These are phyloP conservation scores for Steinernema khuongi DNA, from an alignment of 1,140 invertebrate genomes.

Conservation along the genomic window DNA sequence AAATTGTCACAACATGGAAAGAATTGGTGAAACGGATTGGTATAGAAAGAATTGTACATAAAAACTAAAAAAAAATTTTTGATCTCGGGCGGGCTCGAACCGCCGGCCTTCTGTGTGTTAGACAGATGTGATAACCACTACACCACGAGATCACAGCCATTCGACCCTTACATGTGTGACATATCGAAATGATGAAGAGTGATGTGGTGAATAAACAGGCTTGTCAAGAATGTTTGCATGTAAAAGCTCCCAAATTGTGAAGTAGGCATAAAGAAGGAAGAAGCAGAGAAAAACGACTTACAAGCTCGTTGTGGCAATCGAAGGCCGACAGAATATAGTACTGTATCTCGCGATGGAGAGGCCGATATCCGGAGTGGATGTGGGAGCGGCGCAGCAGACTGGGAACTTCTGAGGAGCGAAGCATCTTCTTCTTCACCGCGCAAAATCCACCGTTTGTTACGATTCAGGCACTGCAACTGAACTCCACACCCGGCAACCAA, in stretches of 20 bases:
- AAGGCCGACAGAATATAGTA: background rate
- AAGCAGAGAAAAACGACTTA: background rate
- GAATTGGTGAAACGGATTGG: too few relatives aligned
- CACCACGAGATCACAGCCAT: too few relatives aligned
- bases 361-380: background rate
- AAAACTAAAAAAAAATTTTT: too few relatives aligned
- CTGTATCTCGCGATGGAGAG: background rate
- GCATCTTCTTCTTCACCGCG: background rate
- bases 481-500: too few relatives aligned
- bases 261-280: background rate
- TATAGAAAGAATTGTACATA: too few relatives aligned
- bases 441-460: too few relatives aligned
- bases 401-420: background rate
- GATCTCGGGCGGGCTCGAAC: constrained; percentile 45
- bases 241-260: background rate
- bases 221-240: background rate
- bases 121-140: constrained; percentile 46
- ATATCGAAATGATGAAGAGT: too few relatives aligned
- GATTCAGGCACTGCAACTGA: too few relatives aligned
- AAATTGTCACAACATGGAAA: too few relatives aligned
- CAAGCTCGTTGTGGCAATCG: constrained; percentile 4
- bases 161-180: too few relatives aligned
- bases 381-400: background rate
- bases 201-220: too few relatives aligned
- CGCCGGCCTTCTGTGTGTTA: constrained; percentile 44